These are phyloP conservation scores for Aphis gossypii DNA, from an alignment of 1,140 invertebrate species.

Conservation along the genomic window DNA sequence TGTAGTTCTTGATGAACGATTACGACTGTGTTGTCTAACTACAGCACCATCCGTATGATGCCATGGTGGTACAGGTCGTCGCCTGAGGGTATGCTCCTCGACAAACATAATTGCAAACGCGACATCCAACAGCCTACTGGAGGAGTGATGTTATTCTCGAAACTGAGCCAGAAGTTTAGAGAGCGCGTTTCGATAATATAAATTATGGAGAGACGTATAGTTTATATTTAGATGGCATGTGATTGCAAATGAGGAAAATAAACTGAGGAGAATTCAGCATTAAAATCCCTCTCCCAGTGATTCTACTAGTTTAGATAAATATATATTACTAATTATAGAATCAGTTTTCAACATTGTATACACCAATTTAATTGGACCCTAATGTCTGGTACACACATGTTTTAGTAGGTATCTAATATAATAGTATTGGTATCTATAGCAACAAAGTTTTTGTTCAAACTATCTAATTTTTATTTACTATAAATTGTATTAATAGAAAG, in stretches of 20 bases:
- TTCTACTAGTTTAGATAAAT: constrained; percentile 34
- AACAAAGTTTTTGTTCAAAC: neutral
- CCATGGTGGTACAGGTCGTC: constrained; percentile 66
- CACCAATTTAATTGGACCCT: constrained; percentile 26
- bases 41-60: constrained; percentile 60
- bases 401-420: neutral
- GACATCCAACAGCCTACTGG: constrained; percentile 48
- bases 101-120: constrained; percentile 49
- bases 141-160: constrained; percentile 29
- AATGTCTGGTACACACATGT: constrained; percentile 42
- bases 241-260: constrained; percentile 48
- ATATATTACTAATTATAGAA: constrained; percentile 55
- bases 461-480: constrained; percentile 32
- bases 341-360: constrained; percentile 44
- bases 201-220: constrained; percentile 45
- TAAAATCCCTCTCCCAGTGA: constrained; percentile 46
- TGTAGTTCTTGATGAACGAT: constrained; percentile 41
- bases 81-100: constrained; percentile 64
- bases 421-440: neutral
- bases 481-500: constrained; percentile 42
- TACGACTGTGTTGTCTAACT: constrained; percentile 50
- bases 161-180: constrained; percentile 50
- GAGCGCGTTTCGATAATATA: constrained; percentile 46
- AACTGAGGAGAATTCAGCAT: constrained; percentile 33
- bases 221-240: constrained; percentile 54